Conservation (phyloP, 1,140 invertebrate genomes). For the Drepana arcuata region DNA sequence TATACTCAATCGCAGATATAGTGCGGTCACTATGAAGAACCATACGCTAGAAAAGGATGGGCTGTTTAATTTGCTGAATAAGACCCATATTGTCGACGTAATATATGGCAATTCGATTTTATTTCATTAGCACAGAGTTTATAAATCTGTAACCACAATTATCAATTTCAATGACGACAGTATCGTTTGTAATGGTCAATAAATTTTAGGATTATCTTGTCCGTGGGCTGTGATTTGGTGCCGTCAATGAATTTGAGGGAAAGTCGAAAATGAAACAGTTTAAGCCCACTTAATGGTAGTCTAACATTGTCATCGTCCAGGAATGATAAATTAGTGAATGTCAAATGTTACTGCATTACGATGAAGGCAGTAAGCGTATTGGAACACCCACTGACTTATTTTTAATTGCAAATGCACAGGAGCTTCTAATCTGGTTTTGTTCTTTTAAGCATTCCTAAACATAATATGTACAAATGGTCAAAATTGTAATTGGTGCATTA, state of each 20-base stretch:
- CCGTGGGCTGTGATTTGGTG: slow-evolving; percentile 54
- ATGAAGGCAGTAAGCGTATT: too few relatives aligned
- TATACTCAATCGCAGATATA: too few relatives aligned
- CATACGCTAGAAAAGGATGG: too few relatives aligned
- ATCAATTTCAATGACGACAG: slow-evolving; percentile 51
- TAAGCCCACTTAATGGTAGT: slow-evolving; percentile 53
- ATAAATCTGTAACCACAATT: slow-evolving; percentile 51
- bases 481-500: too few relatives aligned
- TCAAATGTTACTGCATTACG: too few relatives aligned
- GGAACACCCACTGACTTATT: too few relatives aligned
- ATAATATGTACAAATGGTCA: too few relatives aligned
- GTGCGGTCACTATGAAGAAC: too few relatives aligned
- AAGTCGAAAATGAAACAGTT: slow-evolving; percentile 62
- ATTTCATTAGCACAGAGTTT: slow-evolving; percentile 64
- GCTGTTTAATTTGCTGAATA: too few relatives aligned
- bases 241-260: slow-evolving; percentile 49
- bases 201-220: slow-evolving; percentile 68
- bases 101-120: slow-evolving; percentile 62
- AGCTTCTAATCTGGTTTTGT: too few relatives aligned
- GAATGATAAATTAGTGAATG: slow-evolving; percentile 37
- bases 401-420: too few relatives aligned
- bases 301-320: slow-evolving; percentile 29
- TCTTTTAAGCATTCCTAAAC: too few relatives aligned
- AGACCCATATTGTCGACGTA: slow-evolving; percentile 36
- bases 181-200: slow-evolving; percentile 55